Conservation (phyloP, 2,888 invertebrate genomes). For the Patella caerulea region DNA sequence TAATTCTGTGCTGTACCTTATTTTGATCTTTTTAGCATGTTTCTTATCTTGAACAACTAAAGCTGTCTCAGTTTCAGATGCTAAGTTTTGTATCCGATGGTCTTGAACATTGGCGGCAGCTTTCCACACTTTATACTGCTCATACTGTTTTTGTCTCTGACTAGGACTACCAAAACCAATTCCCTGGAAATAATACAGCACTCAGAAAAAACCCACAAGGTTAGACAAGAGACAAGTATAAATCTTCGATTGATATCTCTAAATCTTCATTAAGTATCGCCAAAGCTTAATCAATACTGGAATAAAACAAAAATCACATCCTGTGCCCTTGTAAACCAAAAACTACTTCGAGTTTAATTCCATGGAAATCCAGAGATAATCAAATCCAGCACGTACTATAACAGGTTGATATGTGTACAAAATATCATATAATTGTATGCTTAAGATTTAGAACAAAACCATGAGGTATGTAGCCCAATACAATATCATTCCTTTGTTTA, state of each 20-base stretch:
- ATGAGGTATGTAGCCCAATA: too few species aligned
- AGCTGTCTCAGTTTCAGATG: conserved; percentile 76
- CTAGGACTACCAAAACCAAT: conserved; percentile 84
- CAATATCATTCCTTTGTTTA: too few species aligned
- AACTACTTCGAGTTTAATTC: not conserved
- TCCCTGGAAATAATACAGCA: conserved; percentile 72
- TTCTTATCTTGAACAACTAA: conserved; percentile 78
- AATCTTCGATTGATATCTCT: too few species aligned
- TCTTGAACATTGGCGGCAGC: conserved; percentile 80
- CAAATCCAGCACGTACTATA: not conserved
- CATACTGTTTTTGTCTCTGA: conserved; percentile 84
- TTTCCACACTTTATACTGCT: conserved; percentile 78
- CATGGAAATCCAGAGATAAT: too few species aligned
- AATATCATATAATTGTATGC: too few species aligned
- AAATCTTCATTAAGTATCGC: too few species aligned
- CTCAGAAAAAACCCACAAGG: too few species aligned
- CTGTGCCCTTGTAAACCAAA: not conserved
- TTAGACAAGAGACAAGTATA: not conserved
- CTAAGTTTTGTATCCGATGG: conserved; percentile 73
- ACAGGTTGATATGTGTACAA: too few species aligned
- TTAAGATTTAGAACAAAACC: too few species aligned
- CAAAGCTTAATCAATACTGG: not conserved
- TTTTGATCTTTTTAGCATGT: conserved; percentile 80
- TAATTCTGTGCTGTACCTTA: conserved; percentile 74
- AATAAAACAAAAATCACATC: not conserved